phyloP scores from a whole-genome alignment of 2,888 invertebrate genomes.

The Antheraea yamamai region DNA sequence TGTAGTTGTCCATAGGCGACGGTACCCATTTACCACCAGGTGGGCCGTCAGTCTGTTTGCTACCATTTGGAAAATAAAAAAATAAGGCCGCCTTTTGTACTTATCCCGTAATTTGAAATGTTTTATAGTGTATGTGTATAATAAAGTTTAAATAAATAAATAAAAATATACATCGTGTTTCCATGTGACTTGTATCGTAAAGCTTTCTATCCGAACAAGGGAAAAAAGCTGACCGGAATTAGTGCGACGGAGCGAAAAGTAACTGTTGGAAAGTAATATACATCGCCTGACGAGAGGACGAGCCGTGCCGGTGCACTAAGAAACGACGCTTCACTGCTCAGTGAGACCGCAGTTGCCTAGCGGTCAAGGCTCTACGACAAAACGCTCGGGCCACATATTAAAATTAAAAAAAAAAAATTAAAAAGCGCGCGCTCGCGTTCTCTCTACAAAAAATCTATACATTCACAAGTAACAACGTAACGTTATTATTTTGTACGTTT shows the following conservation, averaged over 20 bases:
- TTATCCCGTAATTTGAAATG: no score
- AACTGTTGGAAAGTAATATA: conserved; percentile 79
- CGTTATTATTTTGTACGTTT: conserved; percentile 31
- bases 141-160: no score
- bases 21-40: no score
- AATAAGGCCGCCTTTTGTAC: no score
- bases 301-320: conserved; percentile 54
- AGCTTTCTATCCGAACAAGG: conserved; percentile 52
- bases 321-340: conserved; percentile 50
- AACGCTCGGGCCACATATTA: conserved; percentile 50
- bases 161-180: not conserved
- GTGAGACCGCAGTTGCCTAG: conserved; percentile 71
- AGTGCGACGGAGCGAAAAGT: conserved; percentile 77
- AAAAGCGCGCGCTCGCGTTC: conserved; percentile 73
- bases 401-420: conserved; percentile 48
- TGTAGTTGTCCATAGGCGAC: no score
- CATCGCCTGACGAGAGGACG: conserved; percentile 59
- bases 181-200: conserved; percentile 42
- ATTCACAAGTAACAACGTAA: conserved; percentile 20
- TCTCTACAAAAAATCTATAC: conserved; percentile 55
- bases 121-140: no score
- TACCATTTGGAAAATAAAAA: no score
- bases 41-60: no score
- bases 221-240: conserved; percentile 65
- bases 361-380: conserved; percentile 73